phyloP scores from a whole-genome alignment of 2,797 vertebrate genomes.

The Pipistrellus pygmaeus region DNA sequence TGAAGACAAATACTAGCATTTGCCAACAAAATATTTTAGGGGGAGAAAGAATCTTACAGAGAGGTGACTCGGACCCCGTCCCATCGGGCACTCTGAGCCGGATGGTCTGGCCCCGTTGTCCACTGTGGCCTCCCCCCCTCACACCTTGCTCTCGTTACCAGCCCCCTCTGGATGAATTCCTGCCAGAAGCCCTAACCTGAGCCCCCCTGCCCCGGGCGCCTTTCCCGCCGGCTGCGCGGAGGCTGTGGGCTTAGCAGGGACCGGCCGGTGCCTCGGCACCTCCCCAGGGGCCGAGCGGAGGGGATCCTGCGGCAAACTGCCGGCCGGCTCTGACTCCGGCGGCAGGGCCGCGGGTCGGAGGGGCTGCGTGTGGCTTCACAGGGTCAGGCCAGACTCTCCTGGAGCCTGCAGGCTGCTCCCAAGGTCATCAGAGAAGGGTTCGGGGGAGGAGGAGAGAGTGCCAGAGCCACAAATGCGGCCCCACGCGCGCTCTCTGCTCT shows the following conservation, averaged over 20 bases:
- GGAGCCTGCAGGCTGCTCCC: neutral
- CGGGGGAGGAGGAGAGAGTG: neutral
- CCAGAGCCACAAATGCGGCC: neutral
- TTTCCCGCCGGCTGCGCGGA: accelerated
- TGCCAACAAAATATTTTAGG: neutral
- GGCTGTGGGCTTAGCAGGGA: neutral
- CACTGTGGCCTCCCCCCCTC: neutral
- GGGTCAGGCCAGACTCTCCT: neutral
- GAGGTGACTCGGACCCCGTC: neutral
- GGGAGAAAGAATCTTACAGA: neutral
- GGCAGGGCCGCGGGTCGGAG: accelerated
- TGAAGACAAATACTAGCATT: neutral
- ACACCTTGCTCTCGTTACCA: neutral
- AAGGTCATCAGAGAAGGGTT: neutral
- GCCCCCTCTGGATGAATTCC: neutral
- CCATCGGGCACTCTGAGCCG: neutral
- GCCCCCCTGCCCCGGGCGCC: neutral
- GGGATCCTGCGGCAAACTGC: neutral
- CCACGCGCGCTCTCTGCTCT: accelerated
- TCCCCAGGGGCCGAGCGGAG: neutral
- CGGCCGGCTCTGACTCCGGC: no score
- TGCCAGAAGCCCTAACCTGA: neutral
- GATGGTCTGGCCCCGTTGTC: neutral
- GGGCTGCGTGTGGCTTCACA: accelerated
- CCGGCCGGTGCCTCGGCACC: accelerated